Conservation (phyloP, 1,140 invertebrate genomes). For the Octopus bimaculoides region DNA sequence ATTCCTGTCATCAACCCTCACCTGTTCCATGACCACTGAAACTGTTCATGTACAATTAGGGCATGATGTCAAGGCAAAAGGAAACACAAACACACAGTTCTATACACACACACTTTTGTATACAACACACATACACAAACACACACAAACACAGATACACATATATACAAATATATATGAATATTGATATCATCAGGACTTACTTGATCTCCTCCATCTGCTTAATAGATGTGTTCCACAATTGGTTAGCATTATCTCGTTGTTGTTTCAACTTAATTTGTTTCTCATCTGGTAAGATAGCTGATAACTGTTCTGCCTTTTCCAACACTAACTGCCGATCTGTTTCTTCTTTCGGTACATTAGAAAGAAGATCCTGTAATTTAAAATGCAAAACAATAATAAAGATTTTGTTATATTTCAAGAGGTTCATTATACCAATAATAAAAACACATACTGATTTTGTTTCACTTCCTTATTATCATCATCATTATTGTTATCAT, state of each 20-base stretch:
- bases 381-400: not conserved
- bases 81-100: too few species aligned
- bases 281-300: conserved; percentile 42
- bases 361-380: conserved; percentile 42
- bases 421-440: not conserved
- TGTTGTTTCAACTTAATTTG: conserved; percentile 60
- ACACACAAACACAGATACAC: too few species aligned
- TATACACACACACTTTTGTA: too few species aligned
- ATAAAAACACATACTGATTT: not conserved
- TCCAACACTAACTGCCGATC: conserved; percentile 39
- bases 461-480: not conserved
- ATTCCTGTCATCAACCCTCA: too few species aligned
- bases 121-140: too few species aligned
- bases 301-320: conserved; percentile 39
- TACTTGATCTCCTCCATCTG: conserved; percentile 69
- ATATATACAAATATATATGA: too few species aligned
- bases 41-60: too few species aligned
- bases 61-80: too few species aligned
- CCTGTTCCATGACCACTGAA: too few species aligned
- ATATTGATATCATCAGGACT: conserved; percentile 12
- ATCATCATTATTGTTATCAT: too few species aligned
- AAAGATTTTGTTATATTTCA: not conserved
- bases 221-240: conserved; percentile 69
- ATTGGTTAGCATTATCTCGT: conserved; percentile 67
- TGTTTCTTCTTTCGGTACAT: conserved; percentile 43